Evolutionary conservation across 1,140 invertebrate species (phyloP).

Genomic region (Drosophila lacertosa): DNA sequence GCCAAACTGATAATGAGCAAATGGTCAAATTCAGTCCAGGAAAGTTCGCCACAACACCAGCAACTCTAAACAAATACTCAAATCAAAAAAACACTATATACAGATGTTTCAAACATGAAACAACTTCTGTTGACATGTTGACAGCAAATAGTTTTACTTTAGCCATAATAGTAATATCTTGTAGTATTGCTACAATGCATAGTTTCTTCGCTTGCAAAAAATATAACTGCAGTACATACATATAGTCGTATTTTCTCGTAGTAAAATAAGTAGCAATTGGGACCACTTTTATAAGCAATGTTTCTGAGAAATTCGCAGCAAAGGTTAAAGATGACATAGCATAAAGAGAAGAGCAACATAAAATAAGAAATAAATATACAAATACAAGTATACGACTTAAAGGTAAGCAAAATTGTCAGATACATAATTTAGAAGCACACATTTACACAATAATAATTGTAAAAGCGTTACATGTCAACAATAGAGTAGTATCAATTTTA

Average conservation of each 20-base stretch:
- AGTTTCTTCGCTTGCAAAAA: constrained; percentile 13
- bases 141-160: constrained; percentile 60
- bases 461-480: too few relatives aligned
- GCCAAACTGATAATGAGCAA: constrained; percentile 52
- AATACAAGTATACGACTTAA: too few relatives aligned
- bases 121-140: constrained; percentile 52
- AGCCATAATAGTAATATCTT: constrained; percentile 32
- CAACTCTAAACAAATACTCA: neutral
- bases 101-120: constrained; percentile 20
- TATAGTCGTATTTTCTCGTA: constrained; percentile 50
- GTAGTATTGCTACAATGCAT: constrained; percentile 45
- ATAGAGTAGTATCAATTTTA: too few relatives aligned
- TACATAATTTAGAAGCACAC: too few relatives aligned
- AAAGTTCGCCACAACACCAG: neutral
- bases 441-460: too few relatives aligned
- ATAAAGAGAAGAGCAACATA: too few relatives aligned
- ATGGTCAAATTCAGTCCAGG: constrained; percentile 37
- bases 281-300: constrained; percentile 45
- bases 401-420: too few relatives aligned
- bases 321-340: neutral
- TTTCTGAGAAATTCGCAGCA: constrained; percentile 4
- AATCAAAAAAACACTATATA: constrained; percentile 19
- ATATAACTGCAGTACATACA: constrained; percentile 49
- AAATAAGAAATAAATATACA: too few relatives aligned
- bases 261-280: constrained; percentile 65